Evolutionary conservation across 2,113 vertebrate species (phyloP), one percentile per base, ranked within the genome.

Genomic region (Hemibagrus wyckioides): DNA sequence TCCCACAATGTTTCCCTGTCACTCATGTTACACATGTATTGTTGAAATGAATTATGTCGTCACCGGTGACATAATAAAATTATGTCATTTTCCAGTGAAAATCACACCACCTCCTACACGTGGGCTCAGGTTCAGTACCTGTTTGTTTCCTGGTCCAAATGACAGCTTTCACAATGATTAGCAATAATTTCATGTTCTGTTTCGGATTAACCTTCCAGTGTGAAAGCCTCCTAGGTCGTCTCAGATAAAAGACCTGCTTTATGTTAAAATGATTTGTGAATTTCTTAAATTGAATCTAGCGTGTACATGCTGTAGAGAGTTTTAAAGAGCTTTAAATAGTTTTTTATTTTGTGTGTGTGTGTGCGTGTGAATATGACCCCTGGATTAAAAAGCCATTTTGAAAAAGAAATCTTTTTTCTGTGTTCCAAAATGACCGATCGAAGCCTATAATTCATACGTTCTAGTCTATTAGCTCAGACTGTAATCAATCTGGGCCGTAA

Each of bases 391-490:
- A 36, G 4, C 54, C 30, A 36, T 41, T 81, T 54, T 50, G 3
- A n/a, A 54, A 80, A 36, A 13, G 6, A 30, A 3, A 48, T 44
- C 7, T 4, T 4, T 41, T 48, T 65, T 63, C 59, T 82, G 81
- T 59, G 17, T 48, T 67, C 61, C 44, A 50, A 67, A 83, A 50
- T 30, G 41, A 50, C 61, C n/a, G 4, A 28, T 36, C 30, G 4
- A 85, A 44, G 57, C 75, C 57, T 69, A 13, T 80, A 67, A 86
- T 80, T 86, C 76, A 54, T 67, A 44, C 41, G 73, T 41, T 57
- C 57, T 50, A 56, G 76, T 81, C 63, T 80, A 85, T 85, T 79
- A 85, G 85, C 77, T 59, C 36, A 57, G 63, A 82, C 82, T 80
- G 28, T 63, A 80, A 85, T 61, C 73, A 63, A 39, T 86, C 59